Conservation (phyloP, 2,113 vertebrate genomes). For the Petrocephalus zakoni region DNA sequence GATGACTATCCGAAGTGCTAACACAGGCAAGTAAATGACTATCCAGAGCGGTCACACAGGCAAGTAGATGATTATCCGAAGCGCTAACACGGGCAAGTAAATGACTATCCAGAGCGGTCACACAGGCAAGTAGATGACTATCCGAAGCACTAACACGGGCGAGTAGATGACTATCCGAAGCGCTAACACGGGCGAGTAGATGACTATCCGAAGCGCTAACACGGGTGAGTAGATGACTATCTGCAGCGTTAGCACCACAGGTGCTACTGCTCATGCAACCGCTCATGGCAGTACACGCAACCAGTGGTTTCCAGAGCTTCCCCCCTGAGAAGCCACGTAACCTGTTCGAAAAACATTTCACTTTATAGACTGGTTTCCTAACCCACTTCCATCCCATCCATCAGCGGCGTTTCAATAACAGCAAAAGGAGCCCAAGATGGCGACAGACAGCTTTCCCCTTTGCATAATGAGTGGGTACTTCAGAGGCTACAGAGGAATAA, state of each 20-base stretch:
- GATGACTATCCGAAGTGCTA: too few species aligned
- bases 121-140: background rate
- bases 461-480: slow-evolving; percentile 17
- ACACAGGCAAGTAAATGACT: background rate
- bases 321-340: background rate
- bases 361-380: background rate
- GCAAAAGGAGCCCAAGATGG: background rate
- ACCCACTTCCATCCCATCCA: background rate
- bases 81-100: background rate
- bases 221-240: background rate
- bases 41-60: background rate
- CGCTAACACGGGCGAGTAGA: background rate
- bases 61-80: background rate
- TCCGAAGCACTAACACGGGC: background rate
- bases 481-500: slow-evolving; percentile 4
- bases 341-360: background rate
- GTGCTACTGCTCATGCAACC: background rate
- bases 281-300: background rate
- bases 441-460: background rate
- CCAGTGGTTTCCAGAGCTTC: background rate
- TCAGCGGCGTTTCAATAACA: background rate
- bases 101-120: background rate
- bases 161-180: background rate
- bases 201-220: background rate
- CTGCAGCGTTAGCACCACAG: background rate